phyloP scores from a whole-genome alignment of 2,113 vertebrate genomes.

The Ardeotis arabs region DNA sequence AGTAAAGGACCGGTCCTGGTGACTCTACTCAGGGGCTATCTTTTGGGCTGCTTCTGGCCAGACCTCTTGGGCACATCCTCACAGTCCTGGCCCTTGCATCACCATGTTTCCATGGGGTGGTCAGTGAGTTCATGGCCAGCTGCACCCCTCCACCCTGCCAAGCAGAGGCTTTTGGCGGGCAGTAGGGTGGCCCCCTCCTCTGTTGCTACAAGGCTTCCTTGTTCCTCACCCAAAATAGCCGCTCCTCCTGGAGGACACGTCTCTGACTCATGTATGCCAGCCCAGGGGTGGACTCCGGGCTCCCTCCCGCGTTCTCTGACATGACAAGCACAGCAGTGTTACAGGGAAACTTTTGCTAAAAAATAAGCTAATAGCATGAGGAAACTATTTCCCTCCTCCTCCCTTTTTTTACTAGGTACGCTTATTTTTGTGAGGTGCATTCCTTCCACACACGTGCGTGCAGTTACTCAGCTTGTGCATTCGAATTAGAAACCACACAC shows the following conservation, averaged over 20 bases:
- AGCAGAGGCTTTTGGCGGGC: background rate
- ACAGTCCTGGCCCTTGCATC: background rate
- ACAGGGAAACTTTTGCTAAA: conserved; percentile 17
- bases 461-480: background rate
- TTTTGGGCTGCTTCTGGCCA: background rate
- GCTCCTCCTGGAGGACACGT: background rate
- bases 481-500: background rate
- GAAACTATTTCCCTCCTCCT: conserved; percentile 21
- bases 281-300: background rate
- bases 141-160: background rate
- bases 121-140: background rate
- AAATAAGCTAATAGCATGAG: conserved; percentile 9
- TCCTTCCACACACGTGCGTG: background rate
- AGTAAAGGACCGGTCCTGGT: conserved; percentile 47
- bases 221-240: conserved; percentile 24
- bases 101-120: background rate
- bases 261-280: conserved; percentile 55
- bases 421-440: background rate
- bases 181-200: background rate
- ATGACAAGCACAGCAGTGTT: conserved; percentile 29
- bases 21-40: background rate
- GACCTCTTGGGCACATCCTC: accelerated
- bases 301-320: background rate
- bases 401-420: background rate
- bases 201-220: conserved; percentile 33